Conservation (phyloP, 2,888 invertebrate genomes). For the Eupelmus urozonus region DNA sequence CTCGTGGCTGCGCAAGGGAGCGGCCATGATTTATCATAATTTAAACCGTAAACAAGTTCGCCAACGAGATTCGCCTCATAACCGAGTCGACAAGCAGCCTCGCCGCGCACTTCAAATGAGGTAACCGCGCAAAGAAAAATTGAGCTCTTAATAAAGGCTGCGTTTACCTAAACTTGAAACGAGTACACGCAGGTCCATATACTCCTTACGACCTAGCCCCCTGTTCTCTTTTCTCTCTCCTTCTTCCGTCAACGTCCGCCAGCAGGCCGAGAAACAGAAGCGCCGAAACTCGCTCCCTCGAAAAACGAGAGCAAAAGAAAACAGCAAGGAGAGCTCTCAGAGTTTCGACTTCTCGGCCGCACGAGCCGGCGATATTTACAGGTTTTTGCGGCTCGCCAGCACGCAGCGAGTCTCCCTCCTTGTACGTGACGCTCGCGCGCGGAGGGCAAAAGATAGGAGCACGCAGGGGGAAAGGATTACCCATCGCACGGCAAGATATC, state of each 20-base stretch:
- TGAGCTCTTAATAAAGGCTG: slow-evolving; percentile 47
- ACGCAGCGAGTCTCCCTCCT: not conserved
- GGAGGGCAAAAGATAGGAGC: not conserved
- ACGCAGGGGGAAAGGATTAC: slow-evolving; percentile 40
- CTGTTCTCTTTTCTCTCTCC: too few species aligned
- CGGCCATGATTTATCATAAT: slow-evolving; percentile 45
- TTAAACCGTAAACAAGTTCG: slow-evolving; percentile 45
- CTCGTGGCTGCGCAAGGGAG: too few species aligned
- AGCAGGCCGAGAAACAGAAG: slow-evolving; percentile 30
- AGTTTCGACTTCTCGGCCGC: not conserved
- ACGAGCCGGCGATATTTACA: slow-evolving; percentile 33
- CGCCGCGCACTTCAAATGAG: too few species aligned
- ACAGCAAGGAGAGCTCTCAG: not conserved
- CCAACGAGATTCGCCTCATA: slow-evolving; percentile 33
- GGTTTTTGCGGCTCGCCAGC: slow-evolving; percentile 38
- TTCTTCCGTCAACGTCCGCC: slow-evolving; percentile 36
- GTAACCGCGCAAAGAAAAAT: slow-evolving; percentile 39
- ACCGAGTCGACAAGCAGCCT: slow-evolving; percentile 10
- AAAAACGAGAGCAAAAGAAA: not conserved
- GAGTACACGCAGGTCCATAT: not conserved
- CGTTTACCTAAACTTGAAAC: not conserved
- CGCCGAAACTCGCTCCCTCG: not conserved
- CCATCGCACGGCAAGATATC: slow-evolving; percentile 33
- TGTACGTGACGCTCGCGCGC: not conserved
- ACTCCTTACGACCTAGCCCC: slow-evolving; percentile 9